Base-by-base conservation (phyloP, 2,888 invertebrate genomes). In the Pinctada fucata region DNA sequence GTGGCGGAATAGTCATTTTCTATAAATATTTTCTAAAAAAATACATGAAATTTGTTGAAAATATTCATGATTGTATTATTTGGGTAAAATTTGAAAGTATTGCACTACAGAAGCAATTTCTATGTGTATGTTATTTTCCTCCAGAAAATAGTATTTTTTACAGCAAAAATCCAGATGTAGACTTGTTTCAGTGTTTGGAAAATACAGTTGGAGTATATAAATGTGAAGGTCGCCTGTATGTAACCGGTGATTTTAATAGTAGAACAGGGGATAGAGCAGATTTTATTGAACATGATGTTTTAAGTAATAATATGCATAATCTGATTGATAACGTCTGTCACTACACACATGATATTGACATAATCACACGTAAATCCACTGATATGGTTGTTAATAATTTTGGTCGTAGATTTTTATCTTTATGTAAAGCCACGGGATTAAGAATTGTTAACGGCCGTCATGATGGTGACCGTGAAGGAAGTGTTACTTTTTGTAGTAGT, bases 221-320 rank as follows among this genome's bases (percentile, higher is more conserved):
- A 31, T 48, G 48, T 52, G 16, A 8, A 8, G 82, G 79, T 45
- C 6, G 5, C 31, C 72, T 82, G 4, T 77, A 51, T 72, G 52
- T 82, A 52, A 47, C 63, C 6, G 82, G 81, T 58, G 81, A 81
- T 72, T 64, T 68, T n/a, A 79, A 79, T 72, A 63, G 65, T 64
- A 70, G 77, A 10, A 70, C 73, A 50, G 81, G 79, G 52, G 2
- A 10, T 31, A 77, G 68, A 50, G 5, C 63, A 31, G 72, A 78
- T 51, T 68, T 31, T 71, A 79, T 75, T 48, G 16, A n/a, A 52
- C 13, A 68, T 71, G 71, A 72, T 47, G 45, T 48, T 3, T n/a
- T 70, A n/a, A 74, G 70, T 51, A 63, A n/a, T 16, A 6, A 3
- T 8, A 3, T 49, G 10, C 58, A 71, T 71, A 58, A 64, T 47